Evolutionary conservation across 1,140 invertebrate species (phyloP).

Genomic region (Anoplophora glabripennis): DNA sequence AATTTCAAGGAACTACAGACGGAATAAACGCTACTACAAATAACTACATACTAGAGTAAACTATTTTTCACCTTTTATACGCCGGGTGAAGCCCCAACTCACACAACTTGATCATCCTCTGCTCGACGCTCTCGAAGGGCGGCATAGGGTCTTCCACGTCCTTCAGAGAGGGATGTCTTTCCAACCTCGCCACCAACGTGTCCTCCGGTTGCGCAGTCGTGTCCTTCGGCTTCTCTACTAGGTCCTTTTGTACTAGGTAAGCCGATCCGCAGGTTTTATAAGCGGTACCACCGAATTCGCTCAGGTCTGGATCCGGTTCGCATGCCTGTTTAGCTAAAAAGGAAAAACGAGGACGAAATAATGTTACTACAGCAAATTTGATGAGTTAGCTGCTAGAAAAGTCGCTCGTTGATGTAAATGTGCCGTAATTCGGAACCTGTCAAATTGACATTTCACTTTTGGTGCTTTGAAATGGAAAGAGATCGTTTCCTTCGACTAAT

Average conservation of each 20-base stretch:
- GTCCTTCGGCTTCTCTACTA: constrained; percentile 6
- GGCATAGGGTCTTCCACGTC: constrained; percentile 34
- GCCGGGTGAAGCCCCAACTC: constrained; percentile 40
- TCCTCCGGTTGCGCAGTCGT: constrained; percentile 23
- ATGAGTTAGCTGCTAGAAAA: too few species aligned
- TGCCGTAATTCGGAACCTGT: too few species aligned
- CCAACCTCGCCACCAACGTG: constrained; percentile 30
- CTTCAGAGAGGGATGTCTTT: constrained; percentile 32
- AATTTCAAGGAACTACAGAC: too few species aligned
- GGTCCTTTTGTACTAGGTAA: constrained; percentile 40
- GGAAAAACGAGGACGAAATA: too few species aligned
- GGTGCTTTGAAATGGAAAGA: too few species aligned
- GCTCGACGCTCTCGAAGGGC: constrained; percentile 30
- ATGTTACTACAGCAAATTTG: too few species aligned
- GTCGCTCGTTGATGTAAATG: too few species aligned
- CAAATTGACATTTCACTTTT: too few species aligned
- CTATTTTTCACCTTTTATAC: constrained; percentile 34
- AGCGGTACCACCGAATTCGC: constrained; percentile 32
- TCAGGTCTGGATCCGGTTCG: constrained; percentile 30
- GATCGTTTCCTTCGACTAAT: too few species aligned
- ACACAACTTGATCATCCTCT: constrained; percentile 37
- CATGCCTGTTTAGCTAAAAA: neutral
- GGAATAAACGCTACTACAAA: too few species aligned
- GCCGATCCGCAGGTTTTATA: constrained; percentile 41
- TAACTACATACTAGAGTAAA: too few species aligned